Percentiles rank a stretch among this genome's conserved stretches.
Evolutionary conservation across 2,797 vertebrate species (phyloP).

Genomic region (Danio jaintianensis): DNA sequence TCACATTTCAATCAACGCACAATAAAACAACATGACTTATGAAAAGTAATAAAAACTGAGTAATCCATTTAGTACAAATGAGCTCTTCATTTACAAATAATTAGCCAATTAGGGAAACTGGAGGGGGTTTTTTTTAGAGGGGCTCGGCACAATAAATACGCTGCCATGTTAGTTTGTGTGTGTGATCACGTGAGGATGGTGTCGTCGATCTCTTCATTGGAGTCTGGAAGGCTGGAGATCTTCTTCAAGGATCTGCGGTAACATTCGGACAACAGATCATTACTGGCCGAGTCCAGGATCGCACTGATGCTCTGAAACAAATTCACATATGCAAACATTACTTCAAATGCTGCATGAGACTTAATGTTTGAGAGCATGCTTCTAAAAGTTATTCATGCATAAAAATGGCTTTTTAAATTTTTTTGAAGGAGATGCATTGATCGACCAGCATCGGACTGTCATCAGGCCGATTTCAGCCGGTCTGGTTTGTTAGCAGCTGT

Average conservation of each 20-base stretch:
- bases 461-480: no score
- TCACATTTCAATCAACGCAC: no score
- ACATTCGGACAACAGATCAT: conserved; percentile 91
- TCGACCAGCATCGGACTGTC: no score
- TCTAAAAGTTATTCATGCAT: no score
- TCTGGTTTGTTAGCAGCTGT: no score
- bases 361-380: no score
- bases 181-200: conserved; percentile 93
- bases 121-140: conserved; percentile 7
- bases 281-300: conserved; percentile 92
- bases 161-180: conserved; percentile 13
- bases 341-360: not conserved
- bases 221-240: conserved; percentile 88
- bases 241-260: conserved; percentile 92
- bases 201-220: conserved; percentile 94
- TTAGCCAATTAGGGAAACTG: not conserved
- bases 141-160: conserved; percentile 33
- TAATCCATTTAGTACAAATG: no score
- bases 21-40: no score
- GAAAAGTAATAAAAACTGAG: no score
- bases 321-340: not conserved
- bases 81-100: not conserved
- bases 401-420: no score
- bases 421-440: no score
- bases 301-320: conserved; percentile 83